phyloP scores from a whole-genome alignment of 1,140 invertebrate genomes.

The Arctopsyche grandis region DNA sequence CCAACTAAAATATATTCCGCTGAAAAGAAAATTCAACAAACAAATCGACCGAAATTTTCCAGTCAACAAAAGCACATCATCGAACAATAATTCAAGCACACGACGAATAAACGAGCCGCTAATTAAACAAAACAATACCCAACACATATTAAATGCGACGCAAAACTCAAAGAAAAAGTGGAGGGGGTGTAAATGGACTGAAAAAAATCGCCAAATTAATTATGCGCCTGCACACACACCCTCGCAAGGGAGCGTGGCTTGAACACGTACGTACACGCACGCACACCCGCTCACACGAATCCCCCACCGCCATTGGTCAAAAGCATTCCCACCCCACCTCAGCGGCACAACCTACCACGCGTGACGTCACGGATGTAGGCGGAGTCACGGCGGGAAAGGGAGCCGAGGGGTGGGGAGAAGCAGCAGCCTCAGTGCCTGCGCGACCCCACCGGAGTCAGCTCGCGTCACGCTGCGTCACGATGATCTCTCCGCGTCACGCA shows the following conservation, averaged over 20 bases:
- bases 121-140: too few relatives aligned
- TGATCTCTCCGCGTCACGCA: background rate
- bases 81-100: too few relatives aligned
- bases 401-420: constrained; percentile 17
- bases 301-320: background rate
- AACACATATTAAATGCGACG: too few relatives aligned
- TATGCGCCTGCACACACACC: background rate
- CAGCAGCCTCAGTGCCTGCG: constrained; percentile 17
- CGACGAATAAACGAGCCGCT: too few relatives aligned
- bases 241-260: background rate
- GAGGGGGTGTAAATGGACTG: too few relatives aligned
- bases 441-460: background rate
- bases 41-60: too few relatives aligned
- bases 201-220: constrained; percentile 7
- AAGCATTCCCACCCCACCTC: background rate
- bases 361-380: constrained; percentile 18
- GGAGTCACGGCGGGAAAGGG: background rate
- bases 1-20: too few relatives aligned
- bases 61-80: too few relatives aligned
- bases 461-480: background rate
- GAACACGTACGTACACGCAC: background rate
- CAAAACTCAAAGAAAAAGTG: too few relatives aligned
- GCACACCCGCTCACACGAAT: background rate
- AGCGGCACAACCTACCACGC: background rate
- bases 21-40: too few relatives aligned